phyloP scores from a whole-genome alignment of 2,888 invertebrate genomes.

The Oscheius sp. region DNA sequence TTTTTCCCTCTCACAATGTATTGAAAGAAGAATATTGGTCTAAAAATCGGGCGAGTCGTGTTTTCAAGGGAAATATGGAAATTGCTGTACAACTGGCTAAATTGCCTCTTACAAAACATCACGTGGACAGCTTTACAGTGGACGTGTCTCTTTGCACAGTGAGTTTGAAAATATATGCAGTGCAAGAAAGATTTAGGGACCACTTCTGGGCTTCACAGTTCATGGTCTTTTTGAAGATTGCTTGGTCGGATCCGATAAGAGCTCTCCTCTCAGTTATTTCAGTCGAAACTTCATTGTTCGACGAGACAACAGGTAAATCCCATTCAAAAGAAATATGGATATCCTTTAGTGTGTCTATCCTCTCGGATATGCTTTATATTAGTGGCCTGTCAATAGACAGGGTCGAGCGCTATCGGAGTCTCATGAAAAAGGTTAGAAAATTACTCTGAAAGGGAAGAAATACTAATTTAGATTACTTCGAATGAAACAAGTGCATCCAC shows the following conservation, averaged over 20 bases:
- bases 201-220: constrained; percentile 82
- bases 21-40: constrained; percentile 74
- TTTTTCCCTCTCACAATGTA: constrained; percentile 76
- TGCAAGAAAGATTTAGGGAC: constrained; percentile 63
- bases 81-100: constrained; percentile 86
- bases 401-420: constrained; percentile 56
- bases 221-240: constrained; percentile 88
- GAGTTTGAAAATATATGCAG: constrained; percentile 74
- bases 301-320: constrained; percentile 72
- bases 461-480: not conserved
- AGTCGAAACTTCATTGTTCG: constrained; percentile 74
- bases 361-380: constrained; percentile 75
- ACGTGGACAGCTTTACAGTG: constrained; percentile 87
- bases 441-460: not conserved
- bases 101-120: constrained; percentile 88
- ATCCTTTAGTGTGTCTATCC: constrained; percentile 71
- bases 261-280: constrained; percentile 73
- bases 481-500: not conserved
- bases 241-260: constrained; percentile 60
- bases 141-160: constrained; percentile 84
- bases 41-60: constrained; percentile 55
- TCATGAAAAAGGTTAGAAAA: constrained; percentile 35
- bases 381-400: constrained; percentile 75
- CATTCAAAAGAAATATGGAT: not conserved
- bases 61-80: constrained; percentile 75